phyloP scores from a whole-genome alignment of 1,140 invertebrate genomes.

The Lethocerus indicus region DNA sequence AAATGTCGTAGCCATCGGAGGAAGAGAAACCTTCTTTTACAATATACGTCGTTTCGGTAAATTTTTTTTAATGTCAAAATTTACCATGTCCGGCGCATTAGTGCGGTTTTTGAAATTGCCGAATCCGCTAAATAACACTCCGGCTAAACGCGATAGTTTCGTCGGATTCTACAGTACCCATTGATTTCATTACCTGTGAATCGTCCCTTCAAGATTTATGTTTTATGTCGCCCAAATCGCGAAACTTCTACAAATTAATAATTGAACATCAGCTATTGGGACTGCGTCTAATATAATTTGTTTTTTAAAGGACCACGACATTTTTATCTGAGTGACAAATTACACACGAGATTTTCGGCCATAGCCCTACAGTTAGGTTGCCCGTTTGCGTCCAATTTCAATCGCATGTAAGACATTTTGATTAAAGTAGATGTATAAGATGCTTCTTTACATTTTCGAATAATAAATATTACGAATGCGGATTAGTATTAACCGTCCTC shows the following conservation, averaged over 20 bases:
- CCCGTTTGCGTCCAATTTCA: constrained; percentile 46
- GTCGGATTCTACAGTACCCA: no score
- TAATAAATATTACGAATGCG: not conserved
- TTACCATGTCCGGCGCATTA: no score
- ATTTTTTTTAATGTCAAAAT: no score
- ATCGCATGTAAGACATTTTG: constrained; percentile 37
- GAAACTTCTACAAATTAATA: no score
- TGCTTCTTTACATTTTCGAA: not conserved
- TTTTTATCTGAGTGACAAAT: constrained; percentile 52
- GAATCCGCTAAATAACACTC: no score
- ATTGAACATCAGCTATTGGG: no score
- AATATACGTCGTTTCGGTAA: constrained; percentile 47
- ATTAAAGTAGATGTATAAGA: not conserved
- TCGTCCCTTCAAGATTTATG: no score
- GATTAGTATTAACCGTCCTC: not conserved
- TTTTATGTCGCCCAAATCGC: no score
- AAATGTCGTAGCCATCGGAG: constrained; percentile 41
- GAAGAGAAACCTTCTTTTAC: constrained; percentile 48
- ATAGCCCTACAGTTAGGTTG: constrained; percentile 53
- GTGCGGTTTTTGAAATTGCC: no score
- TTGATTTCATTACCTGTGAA: no score
- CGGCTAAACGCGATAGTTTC: no score
- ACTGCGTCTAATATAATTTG: constrained; percentile 4
- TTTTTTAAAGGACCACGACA: constrained; percentile 35
- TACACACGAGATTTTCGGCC: constrained; percentile 51